Conservation (phyloP, 2,113 vertebrate genomes). For the Alexandromys fortis region DNA sequence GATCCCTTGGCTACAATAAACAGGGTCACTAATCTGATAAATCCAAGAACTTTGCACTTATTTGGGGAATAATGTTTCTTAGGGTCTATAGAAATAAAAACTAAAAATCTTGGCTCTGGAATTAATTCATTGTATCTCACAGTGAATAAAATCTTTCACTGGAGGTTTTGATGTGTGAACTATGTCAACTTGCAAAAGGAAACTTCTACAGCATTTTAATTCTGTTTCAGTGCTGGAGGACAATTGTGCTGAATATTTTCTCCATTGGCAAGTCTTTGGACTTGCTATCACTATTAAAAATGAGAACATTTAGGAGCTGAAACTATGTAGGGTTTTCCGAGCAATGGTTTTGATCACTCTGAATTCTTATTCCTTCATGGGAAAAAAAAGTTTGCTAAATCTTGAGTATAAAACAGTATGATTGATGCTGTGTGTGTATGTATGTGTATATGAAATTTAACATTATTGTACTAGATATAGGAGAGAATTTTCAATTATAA, state of each 20-base stretch:
- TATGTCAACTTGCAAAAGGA: slow-evolving; percentile 70
- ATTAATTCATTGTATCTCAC: slow-evolving; percentile 71
- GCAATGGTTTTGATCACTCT: not conserved
- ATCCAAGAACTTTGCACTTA: slow-evolving; percentile 26
- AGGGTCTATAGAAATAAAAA: slow-evolving; percentile 50
- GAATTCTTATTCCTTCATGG: slow-evolving; percentile 20
- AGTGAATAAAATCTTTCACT: slow-evolving; percentile 47
- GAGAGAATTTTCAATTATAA: not conserved
- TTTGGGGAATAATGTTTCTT: slow-evolving; percentile 55
- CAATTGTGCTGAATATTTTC: slow-evolving; percentile 54
- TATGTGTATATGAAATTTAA: slow-evolving; percentile 4
- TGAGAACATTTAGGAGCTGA: slow-evolving; percentile 47
- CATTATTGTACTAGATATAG: not conserved
- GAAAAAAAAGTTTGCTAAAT: slow-evolving; percentile 35
- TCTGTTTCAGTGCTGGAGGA: slow-evolving; percentile 64
- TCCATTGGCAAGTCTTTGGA: slow-evolving; percentile 56
- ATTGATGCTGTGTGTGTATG: not conserved
- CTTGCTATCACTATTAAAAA: slow-evolving; percentile 69
- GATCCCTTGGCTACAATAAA: slow-evolving; percentile 40
- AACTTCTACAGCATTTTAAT: slow-evolving; percentile 72
- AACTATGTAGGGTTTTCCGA: not conserved
- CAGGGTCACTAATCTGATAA: slow-evolving; percentile 46
- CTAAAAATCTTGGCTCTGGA: slow-evolving; percentile 57
- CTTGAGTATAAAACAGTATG: slow-evolving; percentile 11
- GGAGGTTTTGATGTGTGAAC: slow-evolving; percentile 72